phyloP scores from a whole-genome alignment of 2,888 invertebrate genomes.

The Latrodectus hesperus region DNA sequence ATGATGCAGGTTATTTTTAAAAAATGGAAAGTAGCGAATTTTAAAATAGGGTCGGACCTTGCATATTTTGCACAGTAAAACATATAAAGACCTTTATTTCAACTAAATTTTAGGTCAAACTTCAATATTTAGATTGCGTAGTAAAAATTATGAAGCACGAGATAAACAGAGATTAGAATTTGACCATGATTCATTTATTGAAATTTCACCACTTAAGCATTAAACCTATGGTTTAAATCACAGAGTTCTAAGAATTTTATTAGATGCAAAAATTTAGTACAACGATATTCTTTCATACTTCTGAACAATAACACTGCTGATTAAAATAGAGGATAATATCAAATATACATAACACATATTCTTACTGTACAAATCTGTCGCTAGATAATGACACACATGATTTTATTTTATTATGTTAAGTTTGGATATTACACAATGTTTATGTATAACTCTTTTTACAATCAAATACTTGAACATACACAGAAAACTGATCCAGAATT shows the following conservation, averaged over 20 bases:
- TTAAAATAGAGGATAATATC: constrained; percentile 66
- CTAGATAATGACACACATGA: constrained; percentile 58
- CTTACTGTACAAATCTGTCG: constrained; percentile 60
- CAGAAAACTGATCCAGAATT: constrained; percentile 10
- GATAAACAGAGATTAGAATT: constrained; percentile 47
- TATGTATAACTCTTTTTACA: too few species aligned
- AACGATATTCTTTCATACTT: constrained; percentile 28
- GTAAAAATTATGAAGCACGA: constrained; percentile 66
- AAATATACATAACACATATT: constrained; percentile 67
- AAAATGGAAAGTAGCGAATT: too few species aligned
- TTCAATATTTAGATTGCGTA: not conserved
- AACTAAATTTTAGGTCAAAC: too few species aligned
- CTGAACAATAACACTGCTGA: constrained; percentile 62
- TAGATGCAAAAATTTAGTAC: constrained; percentile 49
- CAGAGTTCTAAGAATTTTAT: constrained; percentile 42
- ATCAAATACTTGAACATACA: constrained; percentile 1
- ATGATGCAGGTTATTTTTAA: too few species aligned
- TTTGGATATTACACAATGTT: too few species aligned
- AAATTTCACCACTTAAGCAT: constrained; percentile 49
- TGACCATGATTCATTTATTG: constrained; percentile 35
- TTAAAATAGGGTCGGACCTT: constrained; percentile 19
- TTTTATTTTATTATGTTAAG: not conserved
- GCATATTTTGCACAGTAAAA: constrained; percentile 27
- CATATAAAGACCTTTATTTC: constrained; percentile 22
- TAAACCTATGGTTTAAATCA: constrained; percentile 50